These are phyloP conservation scores for Drepana arcuata DNA, from an alignment of 1,140 invertebrate genomes.

Conservation along the genomic window DNA sequence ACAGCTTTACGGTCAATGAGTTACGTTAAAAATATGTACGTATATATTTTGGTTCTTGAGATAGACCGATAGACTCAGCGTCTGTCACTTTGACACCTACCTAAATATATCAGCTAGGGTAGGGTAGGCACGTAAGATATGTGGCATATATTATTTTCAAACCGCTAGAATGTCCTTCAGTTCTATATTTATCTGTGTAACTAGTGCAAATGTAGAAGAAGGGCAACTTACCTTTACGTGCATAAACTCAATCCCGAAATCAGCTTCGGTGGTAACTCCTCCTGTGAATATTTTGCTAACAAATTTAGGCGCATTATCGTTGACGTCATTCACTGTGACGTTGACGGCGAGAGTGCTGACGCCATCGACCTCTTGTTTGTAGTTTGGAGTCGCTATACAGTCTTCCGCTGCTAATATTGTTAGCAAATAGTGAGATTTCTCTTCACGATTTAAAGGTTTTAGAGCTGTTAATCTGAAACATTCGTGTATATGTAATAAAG, in stretches of 20 bases:
- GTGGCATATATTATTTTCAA: no score
- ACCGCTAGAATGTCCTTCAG: no score
- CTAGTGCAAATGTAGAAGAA: no score
- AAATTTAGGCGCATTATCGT: constrained; percentile 91
- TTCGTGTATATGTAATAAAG: no score
- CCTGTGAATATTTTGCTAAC: constrained; percentile 88
- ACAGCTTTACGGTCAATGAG: no score
- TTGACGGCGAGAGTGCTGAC: constrained; percentile 81
- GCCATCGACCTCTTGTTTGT: constrained; percentile 46
- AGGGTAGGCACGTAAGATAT: no score
- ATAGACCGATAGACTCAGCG: no score
- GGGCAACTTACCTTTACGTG: constrained; percentile 82
- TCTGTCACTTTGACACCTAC: no score
- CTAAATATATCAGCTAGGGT: no score
- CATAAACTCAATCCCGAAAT: constrained; percentile 93
- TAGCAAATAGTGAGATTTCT: constrained; percentile 78
- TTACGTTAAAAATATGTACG: no score
- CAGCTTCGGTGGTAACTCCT: constrained; percentile 92
- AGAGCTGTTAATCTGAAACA: constrained; percentile 43
- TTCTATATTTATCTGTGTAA: no score
- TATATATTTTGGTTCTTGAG: no score
- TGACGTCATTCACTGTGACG: constrained; percentile 86
- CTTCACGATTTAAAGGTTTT: constrained; percentile 83
- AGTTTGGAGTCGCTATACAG: constrained; percentile 75
- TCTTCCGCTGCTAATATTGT: constrained; percentile 89